Conservation (phyloP, 53 echinoderm and acorn worm species). For the Zoroaster sp. region DNA sequence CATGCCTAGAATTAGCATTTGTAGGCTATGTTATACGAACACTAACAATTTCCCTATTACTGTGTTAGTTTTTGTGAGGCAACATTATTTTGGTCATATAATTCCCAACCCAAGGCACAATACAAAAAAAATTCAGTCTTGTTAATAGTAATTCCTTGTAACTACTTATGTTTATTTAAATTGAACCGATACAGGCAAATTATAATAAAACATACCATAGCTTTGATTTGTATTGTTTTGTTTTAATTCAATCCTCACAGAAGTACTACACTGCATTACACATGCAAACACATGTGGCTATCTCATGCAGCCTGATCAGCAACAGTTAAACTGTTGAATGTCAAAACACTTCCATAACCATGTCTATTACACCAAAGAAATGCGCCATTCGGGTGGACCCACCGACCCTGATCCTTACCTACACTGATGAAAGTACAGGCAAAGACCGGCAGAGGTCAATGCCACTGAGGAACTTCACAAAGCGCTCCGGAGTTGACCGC, state of each 20-base stretch:
- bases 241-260: background rate
- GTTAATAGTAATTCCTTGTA: no score
- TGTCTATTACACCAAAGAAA: slow-evolving; percentile 82
- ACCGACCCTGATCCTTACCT: slow-evolving; percentile 79
- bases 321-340: background rate
- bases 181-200: no score
- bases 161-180: no score
- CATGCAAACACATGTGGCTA: background rate
- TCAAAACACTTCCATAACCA: slow-evolving; percentile 9
- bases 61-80: no score
- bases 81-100: no score
- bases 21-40: no score
- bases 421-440: slow-evolving; percentile 71
- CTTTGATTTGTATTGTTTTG: no score
- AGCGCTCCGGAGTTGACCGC: slow-evolving; percentile 69
- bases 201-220: no score
- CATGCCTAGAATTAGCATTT: no score
- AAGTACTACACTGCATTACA: background rate
- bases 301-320: background rate
- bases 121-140: no score
- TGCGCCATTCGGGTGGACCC: slow-evolving; percentile 87
- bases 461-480: slow-evolving; percentile 89
- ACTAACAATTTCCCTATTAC: no score
- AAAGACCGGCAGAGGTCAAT: slow-evolving; percentile 81
- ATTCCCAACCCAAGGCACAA: no score